Evolutionary conservation across 2,797 vertebrate genomes (phyloP).

Genomic region (Microctenopoma steveboyesi): DNA sequence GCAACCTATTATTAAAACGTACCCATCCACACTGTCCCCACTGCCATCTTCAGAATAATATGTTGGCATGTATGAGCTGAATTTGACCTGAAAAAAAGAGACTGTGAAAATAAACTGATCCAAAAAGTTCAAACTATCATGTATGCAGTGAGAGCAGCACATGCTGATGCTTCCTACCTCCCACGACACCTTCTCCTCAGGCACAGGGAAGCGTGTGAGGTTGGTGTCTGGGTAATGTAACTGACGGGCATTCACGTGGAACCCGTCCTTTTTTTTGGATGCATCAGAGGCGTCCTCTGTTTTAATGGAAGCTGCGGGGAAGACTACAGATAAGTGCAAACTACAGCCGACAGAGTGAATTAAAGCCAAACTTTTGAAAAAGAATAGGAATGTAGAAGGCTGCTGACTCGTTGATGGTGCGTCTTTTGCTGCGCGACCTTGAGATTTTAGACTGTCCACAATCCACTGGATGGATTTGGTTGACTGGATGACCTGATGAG

Average conservation of each 20-base stretch:
- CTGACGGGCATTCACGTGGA: slow-evolving; percentile 86
- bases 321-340: neutral
- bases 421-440: slow-evolving; percentile 75
- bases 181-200: slow-evolving; percentile 96
- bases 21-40: slow-evolving; percentile 56
- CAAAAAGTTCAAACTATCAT: neutral
- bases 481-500: slow-evolving; percentile 83
- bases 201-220: slow-evolving; percentile 89
- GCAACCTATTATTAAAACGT: slow-evolving; percentile 7
- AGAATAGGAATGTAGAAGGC: neutral
- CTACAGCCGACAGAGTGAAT: neutral
- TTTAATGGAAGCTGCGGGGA: slow-evolving; percentile 3
- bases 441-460: slow-evolving; percentile 82
- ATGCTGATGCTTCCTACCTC: slow-evolving; percentile 81
- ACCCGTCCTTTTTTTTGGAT: slow-evolving; percentile 43
- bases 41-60: slow-evolving; percentile 72
- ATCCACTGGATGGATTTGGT: slow-evolving; percentile 89
- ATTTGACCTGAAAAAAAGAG: slow-evolving; percentile 82
- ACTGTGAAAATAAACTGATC: slow-evolving; percentile 5
- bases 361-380: neutral
- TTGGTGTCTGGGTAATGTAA: slow-evolving; percentile 84
- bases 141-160: neutral
- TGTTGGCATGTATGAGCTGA: slow-evolving; percentile 84
- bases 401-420: slow-evolving; percentile 80
- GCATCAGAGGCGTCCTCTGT: slow-evolving; percentile 30